Base-by-base conservation (phyloP, 2,888 invertebrate genomes). In the Microdon myrmicae region DNA sequence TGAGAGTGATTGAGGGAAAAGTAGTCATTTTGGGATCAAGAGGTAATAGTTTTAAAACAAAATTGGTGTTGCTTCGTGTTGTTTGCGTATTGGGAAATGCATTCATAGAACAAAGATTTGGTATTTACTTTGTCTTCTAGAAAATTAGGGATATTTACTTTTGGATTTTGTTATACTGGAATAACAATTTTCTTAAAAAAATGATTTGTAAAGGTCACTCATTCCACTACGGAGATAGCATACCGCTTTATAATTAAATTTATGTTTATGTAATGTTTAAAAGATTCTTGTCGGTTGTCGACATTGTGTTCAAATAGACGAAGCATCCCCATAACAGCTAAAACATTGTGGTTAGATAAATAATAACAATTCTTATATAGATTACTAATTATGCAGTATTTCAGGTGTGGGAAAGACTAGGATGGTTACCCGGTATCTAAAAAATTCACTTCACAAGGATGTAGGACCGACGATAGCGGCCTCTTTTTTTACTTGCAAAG, bases 391-490 rank as follows among this genome's bases (percentile, higher is more conserved):
- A n/a, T n/a, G n/a, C n/a, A n/a, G n/a, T 38, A 54, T 82, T 83
- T 12, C 82, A 94, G 95, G 92, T 68, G 94, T 95, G 35, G 95
- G 95, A 9, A 95, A 95, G 79, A 94, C 94, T 1, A 91, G 92
- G 69, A 82, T 94, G 64, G 88, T 94, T 49, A 86, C 88, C 6
- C 84, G 90, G 43, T 93, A 93, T 77, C 87, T 92, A 19, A 89
- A 90, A 44, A 90, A 90, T 71, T 85, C 86, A 76, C 89, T 90
- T 77, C 87, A 86, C 26, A 86, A 86, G 41, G 87, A 88, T 70
- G 86, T 88, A 47, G 88, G 88, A 16, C 92, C 93, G 0, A 94
- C 94, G 3, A 91, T 94, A 72, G 94, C 93, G 0, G 94, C 94
- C 0, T 91, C 92, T 0, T 94, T 94, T 82, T 93, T 92, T 79